Base-by-base conservation (phyloP, 64 coral and sea anemone genomes). In the Hydrozoanthus tunicans region DNA sequence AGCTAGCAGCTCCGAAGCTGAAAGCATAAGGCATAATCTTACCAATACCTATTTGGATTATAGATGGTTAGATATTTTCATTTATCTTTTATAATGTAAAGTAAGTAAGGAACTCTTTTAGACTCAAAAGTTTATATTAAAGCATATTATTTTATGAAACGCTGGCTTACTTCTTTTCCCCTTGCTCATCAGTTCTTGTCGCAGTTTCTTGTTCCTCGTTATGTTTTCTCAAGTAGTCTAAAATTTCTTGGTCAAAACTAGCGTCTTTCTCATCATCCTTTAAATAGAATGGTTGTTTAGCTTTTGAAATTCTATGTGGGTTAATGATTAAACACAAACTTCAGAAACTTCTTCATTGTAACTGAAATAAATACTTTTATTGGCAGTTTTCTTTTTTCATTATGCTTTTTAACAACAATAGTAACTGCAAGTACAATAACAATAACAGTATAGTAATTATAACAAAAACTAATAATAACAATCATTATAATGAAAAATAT, bases 201-300 rank as follows among this genome's bases (percentile, higher is more conserved):
- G 83, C 73, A 73, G 83, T 9, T 56, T 57, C 53, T 59, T 56
- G n/a, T 6, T 86, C 54, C 53, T 59, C 10, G 3, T 73, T 5
- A 12, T 71, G 83, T 57, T 70, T 23, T 86, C 73, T 72, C n/a
- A 86, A 57, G 66, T 58, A 72, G 11, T 58, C 83, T 53, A 86
- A 24, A 11, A 86, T 51, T 23, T 86, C 67, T 86, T 32, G 54
- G 14, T 86, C 67, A 73, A 71, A 58, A 25, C 55, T 10, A 12
- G 66, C 2, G 20, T 59, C 53, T 56, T 68, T 2, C 1, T 10
- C 32, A 26, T 59, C 7, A 5, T 56, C 54, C 66, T 72, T 86
- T 58, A 6, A 79, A 58, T 6, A 9, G 13, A 79, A 5, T 51
- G 6, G 12, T 2, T 15, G n/a, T 7, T 79, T n/a, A 20, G 55